phyloP scores from a whole-genome alignment of 1,140 invertebrate species.

The Aradophagus sp. region DNA sequence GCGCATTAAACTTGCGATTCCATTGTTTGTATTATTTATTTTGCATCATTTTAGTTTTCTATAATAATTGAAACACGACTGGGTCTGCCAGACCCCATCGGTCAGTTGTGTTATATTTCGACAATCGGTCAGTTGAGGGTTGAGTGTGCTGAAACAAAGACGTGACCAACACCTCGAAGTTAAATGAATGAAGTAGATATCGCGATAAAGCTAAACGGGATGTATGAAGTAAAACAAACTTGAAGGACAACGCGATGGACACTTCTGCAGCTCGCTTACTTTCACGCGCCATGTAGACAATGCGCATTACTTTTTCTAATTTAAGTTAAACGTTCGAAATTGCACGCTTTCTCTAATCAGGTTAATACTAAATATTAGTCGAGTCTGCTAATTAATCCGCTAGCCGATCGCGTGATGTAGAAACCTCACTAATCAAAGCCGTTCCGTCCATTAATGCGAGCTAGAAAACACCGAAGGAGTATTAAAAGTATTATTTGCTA shows the following conservation, averaged over 20 bases:
- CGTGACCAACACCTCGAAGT: no score
- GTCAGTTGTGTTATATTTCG: no score
- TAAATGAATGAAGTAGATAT: conserved; percentile 2
- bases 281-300: conserved; percentile 4
- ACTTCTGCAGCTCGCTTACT: background rate
- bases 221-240: conserved; percentile 4
- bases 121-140: no score
- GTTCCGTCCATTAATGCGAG: conserved; percentile 54
- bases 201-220: conserved; percentile 1
- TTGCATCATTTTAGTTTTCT: no score
- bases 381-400: conserved; percentile 53
- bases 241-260: background rate
- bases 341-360: conserved; percentile 64
- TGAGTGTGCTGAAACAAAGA: no score
- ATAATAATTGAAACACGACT: no score
- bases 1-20: no score
- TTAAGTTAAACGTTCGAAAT: conserved; percentile 9
- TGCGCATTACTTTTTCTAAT: conserved; percentile 34
- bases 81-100: no score
- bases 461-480: conserved; percentile 42
- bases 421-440: conserved; percentile 65
- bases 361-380: conserved; percentile 51
- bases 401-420: conserved; percentile 61
- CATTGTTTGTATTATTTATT: no score
- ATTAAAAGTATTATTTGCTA: background rate